phyloP scores from a whole-genome alignment of 2,113 vertebrate genomes.

The Triplophysa tibetana region DNA sequence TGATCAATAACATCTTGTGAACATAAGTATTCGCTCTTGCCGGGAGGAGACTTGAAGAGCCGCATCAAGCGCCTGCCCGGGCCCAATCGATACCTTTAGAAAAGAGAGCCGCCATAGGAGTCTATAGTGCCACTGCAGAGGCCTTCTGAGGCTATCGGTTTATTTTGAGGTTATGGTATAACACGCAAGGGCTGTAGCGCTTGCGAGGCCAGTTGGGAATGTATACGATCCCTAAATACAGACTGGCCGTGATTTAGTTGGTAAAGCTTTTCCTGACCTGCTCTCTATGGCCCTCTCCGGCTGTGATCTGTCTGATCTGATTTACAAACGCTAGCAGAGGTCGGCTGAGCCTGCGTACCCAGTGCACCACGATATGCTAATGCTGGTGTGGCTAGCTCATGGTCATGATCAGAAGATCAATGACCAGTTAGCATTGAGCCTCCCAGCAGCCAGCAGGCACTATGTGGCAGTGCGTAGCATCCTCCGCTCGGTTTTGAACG shows the following conservation, averaged over 20 bases:
- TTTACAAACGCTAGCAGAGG: constrained; percentile 8
- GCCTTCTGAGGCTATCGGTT: background rate
- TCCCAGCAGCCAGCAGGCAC: background rate
- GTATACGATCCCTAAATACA: constrained; percentile 16
- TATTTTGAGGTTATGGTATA: background rate
- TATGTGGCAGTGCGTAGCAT: background rate
- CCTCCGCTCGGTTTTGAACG: background rate
- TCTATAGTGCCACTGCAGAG: background rate
- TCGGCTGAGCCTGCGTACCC: constrained; percentile 12
- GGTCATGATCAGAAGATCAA: constrained; percentile 6
- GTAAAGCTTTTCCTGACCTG: background rate
- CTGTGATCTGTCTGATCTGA: constrained; percentile 36
- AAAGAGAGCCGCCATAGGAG: constrained; percentile 2
- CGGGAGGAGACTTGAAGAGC: constrained; percentile 35
- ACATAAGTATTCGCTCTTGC: constrained; percentile 58
- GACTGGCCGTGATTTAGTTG: background rate
- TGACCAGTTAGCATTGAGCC: background rate
- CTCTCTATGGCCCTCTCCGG: background rate
- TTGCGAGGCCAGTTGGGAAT: background rate
- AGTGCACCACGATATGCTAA: background rate
- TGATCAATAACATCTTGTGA: constrained; percentile 70
- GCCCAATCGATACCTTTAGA: constrained; percentile 28
- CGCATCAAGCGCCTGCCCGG: constrained; percentile 27
- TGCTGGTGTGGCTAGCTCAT: background rate
- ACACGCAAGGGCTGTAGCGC: background rate